Conservation (phyloP, 2,113 vertebrate genomes). For the Myiagra hebetior region DNA sequence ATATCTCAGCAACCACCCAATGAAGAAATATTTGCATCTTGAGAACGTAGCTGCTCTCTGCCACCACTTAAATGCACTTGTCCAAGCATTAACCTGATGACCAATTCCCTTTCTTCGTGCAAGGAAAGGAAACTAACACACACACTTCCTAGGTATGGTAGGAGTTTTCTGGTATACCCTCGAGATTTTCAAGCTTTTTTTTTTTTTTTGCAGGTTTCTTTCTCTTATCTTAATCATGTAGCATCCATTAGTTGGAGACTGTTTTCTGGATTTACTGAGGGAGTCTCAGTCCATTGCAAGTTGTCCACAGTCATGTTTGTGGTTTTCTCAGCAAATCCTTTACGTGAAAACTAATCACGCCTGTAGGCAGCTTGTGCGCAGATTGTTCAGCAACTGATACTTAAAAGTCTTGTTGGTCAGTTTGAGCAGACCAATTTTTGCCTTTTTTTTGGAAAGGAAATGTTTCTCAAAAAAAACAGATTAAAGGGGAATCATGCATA, state of each 20-base stretch:
- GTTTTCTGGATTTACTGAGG: neutral
- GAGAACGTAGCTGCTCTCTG: neutral
- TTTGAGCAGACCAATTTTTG: neutral
- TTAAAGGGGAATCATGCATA: slow-evolving; percentile 62
- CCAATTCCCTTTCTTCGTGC: neutral
- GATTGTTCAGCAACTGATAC: neutral
- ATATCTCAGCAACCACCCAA: neutral
- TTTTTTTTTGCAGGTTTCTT: neutral
- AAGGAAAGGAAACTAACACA: neutral
- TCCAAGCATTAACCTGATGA: neutral
- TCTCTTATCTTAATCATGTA: neutral
- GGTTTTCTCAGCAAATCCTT: neutral
- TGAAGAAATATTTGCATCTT: neutral
- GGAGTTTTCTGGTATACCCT: neutral
- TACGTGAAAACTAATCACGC: neutral
- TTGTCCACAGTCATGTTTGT: neutral
- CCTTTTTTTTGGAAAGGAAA: neutral
- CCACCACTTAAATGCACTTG: neutral
- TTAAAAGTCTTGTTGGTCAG: slow-evolving; percentile 23
- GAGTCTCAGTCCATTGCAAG: neutral
- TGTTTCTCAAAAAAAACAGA: slow-evolving; percentile 3
- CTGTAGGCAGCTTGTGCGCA: neutral
- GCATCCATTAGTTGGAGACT: neutral
- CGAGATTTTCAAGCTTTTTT: neutral
- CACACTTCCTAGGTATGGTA: neutral